Percentiles rank a stretch among this genome's conserved stretches.
These are phyloP conservation scores for Ariopsis seemanni DNA, from an alignment of 2,113 vertebrate species.

Conservation along the genomic window DNA sequence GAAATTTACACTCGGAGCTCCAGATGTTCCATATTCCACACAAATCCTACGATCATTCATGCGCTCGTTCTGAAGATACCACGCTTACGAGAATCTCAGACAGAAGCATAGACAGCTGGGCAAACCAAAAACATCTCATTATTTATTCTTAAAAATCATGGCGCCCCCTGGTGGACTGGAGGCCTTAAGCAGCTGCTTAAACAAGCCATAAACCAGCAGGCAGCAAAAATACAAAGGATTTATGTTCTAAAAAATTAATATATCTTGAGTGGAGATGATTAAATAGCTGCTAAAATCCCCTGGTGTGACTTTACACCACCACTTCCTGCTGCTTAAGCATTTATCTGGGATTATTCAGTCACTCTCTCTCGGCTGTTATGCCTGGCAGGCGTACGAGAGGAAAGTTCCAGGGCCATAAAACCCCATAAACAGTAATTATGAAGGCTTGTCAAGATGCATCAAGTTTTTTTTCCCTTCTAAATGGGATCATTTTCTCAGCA, in stretches of 20 bases:
- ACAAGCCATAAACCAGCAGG: background rate
- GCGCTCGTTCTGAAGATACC: too few species aligned
- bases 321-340: background rate
- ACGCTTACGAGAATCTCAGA: background rate
- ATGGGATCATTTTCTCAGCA: background rate
- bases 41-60: background rate
- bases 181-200: background rate
- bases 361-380: background rate
- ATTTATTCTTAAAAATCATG: background rate
- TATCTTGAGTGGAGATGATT: background rate
- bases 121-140: background rate
- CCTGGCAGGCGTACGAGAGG: background rate
- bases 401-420: background rate
- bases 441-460: background rate
- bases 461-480: background rate
- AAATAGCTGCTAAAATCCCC: background rate
- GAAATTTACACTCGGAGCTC: background rate
- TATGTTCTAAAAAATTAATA: background rate
- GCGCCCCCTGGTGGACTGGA: background rate
- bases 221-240: background rate
- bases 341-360: background rate
- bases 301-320: background rate
- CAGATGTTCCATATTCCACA: background rate
- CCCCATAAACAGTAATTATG: too few species aligned
- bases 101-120: too few species aligned